Evolutionary conservation across 2,113 vertebrate genomes (phyloP).

Genomic region (Thalassarche chlororhynchos): DNA sequence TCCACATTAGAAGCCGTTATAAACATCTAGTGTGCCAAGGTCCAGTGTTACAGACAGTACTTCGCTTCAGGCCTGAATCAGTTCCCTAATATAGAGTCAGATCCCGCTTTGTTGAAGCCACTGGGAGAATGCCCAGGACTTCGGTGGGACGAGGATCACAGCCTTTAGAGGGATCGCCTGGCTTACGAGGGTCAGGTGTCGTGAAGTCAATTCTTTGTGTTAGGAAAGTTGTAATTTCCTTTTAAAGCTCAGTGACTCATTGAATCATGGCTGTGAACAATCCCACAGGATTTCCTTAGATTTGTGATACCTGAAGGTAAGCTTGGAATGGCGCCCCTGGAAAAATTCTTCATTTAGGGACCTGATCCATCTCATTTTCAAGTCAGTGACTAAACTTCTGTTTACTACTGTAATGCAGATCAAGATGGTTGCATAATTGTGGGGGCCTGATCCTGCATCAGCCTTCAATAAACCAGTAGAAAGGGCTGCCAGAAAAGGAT

Average conservation of each 20-base stretch:
- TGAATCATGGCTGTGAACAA: slow-evolving; percentile 51
- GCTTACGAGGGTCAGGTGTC: slow-evolving; percentile 35
- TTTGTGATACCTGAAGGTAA: slow-evolving; percentile 56
- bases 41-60: background rate
- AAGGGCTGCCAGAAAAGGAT: background rate
- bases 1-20: background rate
- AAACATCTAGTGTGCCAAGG: background rate
- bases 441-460: background rate
- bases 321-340: slow-evolving; percentile 11
- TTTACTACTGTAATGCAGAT: background rate
- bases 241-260: slow-evolving; percentile 60
- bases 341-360: background rate
- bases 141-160: background rate
- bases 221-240: slow-evolving; percentile 70
- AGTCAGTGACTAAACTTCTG: background rate
- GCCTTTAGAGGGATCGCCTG: slow-evolving; percentile 50
- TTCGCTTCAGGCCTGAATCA: background rate
- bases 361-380: slow-evolving; percentile 4
- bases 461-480: background rate
- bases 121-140: background rate
- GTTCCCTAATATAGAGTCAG: background rate
- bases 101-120: background rate
- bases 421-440: background rate
- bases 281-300: slow-evolving; percentile 66
- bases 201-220: slow-evolving; percentile 32